Base-by-base conservation (phyloP, 2,797 vertebrate genomes). In the Falco novaeseelandiae region DNA sequence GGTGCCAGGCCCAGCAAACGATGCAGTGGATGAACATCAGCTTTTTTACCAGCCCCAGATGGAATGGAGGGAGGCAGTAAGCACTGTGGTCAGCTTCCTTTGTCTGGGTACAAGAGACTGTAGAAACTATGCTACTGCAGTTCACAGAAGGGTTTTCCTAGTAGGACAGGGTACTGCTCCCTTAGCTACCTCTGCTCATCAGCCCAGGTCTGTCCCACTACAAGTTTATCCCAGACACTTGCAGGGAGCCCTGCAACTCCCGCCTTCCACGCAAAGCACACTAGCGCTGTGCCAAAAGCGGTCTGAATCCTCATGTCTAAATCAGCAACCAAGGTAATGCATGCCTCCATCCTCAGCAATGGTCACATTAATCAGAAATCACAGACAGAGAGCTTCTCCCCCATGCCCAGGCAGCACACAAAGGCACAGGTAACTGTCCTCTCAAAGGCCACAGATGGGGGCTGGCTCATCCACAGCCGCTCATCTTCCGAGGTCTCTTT, bases 301-400 rank as follows among this genome's bases (percentile, higher is more conserved):
- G 5, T 9, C 3, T 1, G 16, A 61, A 34, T 12, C 42, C 36
- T 20, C 3, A 0, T 3, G 8, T 34, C 38, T 10, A 21, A 61
- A 38, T 3, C 25, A 0, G 30, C 1, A 1, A 13, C 14, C 14
- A 9, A 42, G 12, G 36, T 4, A 52, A 74, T 2, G 1, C 36
- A 1, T 0, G 2, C 23, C 66, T 62, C 36, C 34, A 6, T 30
- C 30, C 40, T 14, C 44, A 10, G 34, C 32, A 40, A 18, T 0
- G 4, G 46, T 16, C 4, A 0, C 2, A 10, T 5, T 9, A 5
- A 16, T 44, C 52, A 54, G 32, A 34, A 57, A 66, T 32, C 34
- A 7, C 2, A 0, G 4, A 26, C 74, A 5, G 18, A 22, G 21
- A 36, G 83, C 32, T 49, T 63, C 20, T 25, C 27, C 44, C 19